A percentile compares a stretch with the other conserved stretches of the same genome.
phyloP scores from a whole-genome alignment of 1,140 invertebrate species.

The Achatina immaculata region DNA sequence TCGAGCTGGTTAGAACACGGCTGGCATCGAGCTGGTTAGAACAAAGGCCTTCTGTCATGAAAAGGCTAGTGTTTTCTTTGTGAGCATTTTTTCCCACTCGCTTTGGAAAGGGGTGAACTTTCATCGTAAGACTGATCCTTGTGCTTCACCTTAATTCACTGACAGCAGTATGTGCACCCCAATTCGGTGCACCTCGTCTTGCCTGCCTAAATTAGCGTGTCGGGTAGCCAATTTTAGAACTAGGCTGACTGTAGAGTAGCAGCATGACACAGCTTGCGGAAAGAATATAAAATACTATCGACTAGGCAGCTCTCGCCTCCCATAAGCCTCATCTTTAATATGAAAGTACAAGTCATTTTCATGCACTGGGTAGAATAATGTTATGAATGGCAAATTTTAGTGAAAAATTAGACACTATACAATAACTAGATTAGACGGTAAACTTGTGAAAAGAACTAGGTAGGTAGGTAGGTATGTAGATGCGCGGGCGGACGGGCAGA shows the following conservation, averaged over 20 bases:
- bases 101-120: no score
- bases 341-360: background rate
- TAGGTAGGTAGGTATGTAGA: background rate
- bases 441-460: background rate
- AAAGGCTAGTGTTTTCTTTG: no score
- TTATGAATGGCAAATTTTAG: background rate
- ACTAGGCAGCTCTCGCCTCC: background rate
- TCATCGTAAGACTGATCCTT: no score
- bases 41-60: no score
- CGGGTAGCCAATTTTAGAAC: no score
- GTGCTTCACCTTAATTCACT: no score
- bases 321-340: background rate
- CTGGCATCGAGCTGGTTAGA: no score
- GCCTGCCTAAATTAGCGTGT: no score
- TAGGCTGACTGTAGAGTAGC: background rate
- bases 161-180: no score
- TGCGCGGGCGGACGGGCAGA: background rate
- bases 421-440: background rate
- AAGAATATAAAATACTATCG: background rate
- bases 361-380: background rate
- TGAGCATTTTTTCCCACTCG: no score
- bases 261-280: background rate
- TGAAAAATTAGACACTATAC: background rate
- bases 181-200: no score
- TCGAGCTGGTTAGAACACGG: no score